Base-by-base conservation (phyloP, 2,113 vertebrate species). In the Anguilla rostrata region DNA sequence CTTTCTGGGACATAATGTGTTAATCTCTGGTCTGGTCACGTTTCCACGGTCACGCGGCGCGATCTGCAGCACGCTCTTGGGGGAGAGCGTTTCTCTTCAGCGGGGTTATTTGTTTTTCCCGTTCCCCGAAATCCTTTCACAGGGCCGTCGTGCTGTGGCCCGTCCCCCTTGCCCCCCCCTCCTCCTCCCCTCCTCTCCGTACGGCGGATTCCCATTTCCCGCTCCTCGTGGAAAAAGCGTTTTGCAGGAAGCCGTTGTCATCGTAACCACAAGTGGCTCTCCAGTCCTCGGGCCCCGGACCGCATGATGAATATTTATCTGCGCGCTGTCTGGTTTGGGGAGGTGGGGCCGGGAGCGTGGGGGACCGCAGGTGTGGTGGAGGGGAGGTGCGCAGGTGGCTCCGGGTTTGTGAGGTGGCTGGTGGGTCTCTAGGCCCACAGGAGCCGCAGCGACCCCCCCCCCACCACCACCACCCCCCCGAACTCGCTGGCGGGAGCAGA, bases 241-340 rank as follows among this genome's bases (percentile, higher is more conserved):
- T 85, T 83, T 88, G 89, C 85, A 66, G 41, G 84, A 89, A 91
- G 60, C 87, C 86, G 90, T 89, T 92, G 90, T 92, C 89, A 90
- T 90, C 82, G 78, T 93, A 90, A 92, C 89, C 90, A 89, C 91
- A 86, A 88, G 91, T 88, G 60, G 66, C 57, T 88, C 29, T 82
- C 56, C 60, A 80, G 66, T 63, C 39, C 82, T 80, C 29, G 63
- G 81, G 60, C 5, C 90, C 83, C 75, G 75, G 87, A 43, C 82
- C 85, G 89, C 89, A 89, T 87, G 87, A 93, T 92, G 92, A 92
- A 94, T 92, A 93, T 94, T 90, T 92, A 92, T 93, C 89, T 91
- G 84, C 43, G 83, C 22, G 29, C 79, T 63, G 82, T 85, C 90
- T 56, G 57, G 60, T 46, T 46, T 41, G 78, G 85, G 41, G 16